These are phyloP conservation scores for Eupsilia transversa DNA, from an alignment of 2,888 invertebrate species.

Conservation along the genomic window DNA sequence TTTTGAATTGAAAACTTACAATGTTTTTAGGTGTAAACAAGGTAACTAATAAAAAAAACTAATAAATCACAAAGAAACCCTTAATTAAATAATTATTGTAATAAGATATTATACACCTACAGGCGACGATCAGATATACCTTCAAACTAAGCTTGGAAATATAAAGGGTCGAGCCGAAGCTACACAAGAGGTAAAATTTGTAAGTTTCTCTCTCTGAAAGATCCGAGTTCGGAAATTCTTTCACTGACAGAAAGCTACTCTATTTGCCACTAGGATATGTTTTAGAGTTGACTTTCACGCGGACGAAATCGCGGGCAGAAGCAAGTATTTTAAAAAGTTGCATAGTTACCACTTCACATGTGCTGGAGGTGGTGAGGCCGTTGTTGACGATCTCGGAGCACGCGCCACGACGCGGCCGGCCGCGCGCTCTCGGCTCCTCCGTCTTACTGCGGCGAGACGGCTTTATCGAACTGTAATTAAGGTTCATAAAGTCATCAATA, in stretches of 20 bases:
- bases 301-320: neutral
- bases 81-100: too few relatives aligned
- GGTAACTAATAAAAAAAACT: neutral
- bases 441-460: slow-evolving; percentile 43
- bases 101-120: too few relatives aligned
- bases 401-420: slow-evolving; percentile 63
- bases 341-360: slow-evolving; percentile 82
- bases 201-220: neutral
- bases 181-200: too few relatives aligned
- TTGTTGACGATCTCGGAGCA: slow-evolving; percentile 81
- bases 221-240: neutral
- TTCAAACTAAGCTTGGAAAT: neutral
- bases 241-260: neutral
- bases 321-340: neutral
- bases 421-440: slow-evolving; percentile 49
- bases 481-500: neutral
- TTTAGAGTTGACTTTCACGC: too few relatives aligned
- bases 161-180: neutral
- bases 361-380: slow-evolving; percentile 80
- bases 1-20: too few relatives aligned
- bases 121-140: neutral
- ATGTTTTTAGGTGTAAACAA: too few relatives aligned
- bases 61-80: neutral
- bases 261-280: neutral
- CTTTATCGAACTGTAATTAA: slow-evolving; percentile 60